These are phyloP conservation scores for Pentalonia nigronervosa DNA, from an alignment of 1,140 invertebrate genomes.

Conservation along the genomic window DNA sequence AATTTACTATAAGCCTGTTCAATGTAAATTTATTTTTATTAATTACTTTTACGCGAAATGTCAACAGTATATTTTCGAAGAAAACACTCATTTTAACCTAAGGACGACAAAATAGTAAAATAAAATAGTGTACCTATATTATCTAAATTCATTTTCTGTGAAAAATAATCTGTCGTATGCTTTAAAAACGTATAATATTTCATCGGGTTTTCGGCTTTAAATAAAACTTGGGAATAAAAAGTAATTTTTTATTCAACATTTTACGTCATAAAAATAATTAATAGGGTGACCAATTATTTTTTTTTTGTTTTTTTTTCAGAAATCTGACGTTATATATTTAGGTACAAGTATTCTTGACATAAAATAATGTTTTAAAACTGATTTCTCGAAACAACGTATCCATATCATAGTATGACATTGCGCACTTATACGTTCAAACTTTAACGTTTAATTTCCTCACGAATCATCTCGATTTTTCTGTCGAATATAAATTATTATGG, in stretches of 20 bases:
- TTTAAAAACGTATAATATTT: constrained; percentile 15
- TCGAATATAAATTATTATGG: not conserved
- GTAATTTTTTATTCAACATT: not conserved
- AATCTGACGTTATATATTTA: not conserved
- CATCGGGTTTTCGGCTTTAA: constrained; percentile 4
- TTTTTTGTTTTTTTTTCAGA: not conserved
- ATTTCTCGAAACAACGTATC: not conserved
- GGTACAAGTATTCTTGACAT: not conserved
- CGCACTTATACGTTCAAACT: not conserved
- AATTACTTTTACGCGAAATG: not conserved
- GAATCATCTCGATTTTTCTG: not conserved
- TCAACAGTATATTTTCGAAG: not conserved
- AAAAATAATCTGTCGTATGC: not conserved
- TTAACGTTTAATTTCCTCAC: not conserved
- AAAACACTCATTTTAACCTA: not conserved
- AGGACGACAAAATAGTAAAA: not conserved
- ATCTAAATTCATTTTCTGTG: not conserved
- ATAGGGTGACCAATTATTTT: not conserved
- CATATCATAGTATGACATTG: not conserved
- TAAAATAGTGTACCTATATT: not conserved
- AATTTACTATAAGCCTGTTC: not conserved
- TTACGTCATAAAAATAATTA: constrained; percentile 5
- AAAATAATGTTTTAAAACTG: not conserved
- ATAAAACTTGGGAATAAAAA: not conserved
- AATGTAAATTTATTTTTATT: not conserved